Base-by-base conservation (phyloP, 2,797 vertebrate genomes). In the Sebastes hubbsi region DNA sequence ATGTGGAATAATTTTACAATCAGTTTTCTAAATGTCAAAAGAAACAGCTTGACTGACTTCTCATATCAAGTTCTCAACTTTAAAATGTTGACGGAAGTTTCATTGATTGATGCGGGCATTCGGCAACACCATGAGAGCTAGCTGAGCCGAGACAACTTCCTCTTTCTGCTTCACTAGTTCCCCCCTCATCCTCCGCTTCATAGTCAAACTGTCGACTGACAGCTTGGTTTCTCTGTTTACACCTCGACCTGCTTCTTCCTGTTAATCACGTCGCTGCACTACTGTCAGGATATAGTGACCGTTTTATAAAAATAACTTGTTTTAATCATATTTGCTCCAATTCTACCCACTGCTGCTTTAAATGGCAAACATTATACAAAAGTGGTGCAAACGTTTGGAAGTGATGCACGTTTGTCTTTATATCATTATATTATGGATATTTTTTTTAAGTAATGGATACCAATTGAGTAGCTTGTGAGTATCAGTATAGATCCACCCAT, bases 91-190 rank as follows among this genome's bases (percentile, higher is more conserved):
- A 65, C 20, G 10, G 8, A 59, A 1, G n/a, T 69, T 49, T 25
- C 2, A 27, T 12, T 3, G 30, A n/a, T 24, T 8, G 18, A 22
- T 22, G 8, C 58, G 52, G 60, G 16, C 24, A 1, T 66, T 77
- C 60, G 25, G 32, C 9, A 18, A 52, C 58, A 65, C 4, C 5
- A 3, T 58, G 32, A 38, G n/a, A 66, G 12, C 12, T 32, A 22
- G 61, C 18, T 30, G 66, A 74, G 29, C 20, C 0, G 24, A 77
- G 27, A 67, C 14, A 29, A 34, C 78, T 88, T 88, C 75, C 24
- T 65, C 64, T 83, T 80, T 80, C 54, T 22, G 29, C 11, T 61
- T 79, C 32, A 36, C 14, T 66, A 16, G 38, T 85, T 86, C 65
- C 42, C 66, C 42, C 36, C 59, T 30, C n/a, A 13, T 78, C 61